Percentiles rank a stretch among this genome's conserved stretches.
Evolutionary conservation across 2,113 vertebrate species (phyloP).

Genomic region (Entelurus aequoreus): DNA sequence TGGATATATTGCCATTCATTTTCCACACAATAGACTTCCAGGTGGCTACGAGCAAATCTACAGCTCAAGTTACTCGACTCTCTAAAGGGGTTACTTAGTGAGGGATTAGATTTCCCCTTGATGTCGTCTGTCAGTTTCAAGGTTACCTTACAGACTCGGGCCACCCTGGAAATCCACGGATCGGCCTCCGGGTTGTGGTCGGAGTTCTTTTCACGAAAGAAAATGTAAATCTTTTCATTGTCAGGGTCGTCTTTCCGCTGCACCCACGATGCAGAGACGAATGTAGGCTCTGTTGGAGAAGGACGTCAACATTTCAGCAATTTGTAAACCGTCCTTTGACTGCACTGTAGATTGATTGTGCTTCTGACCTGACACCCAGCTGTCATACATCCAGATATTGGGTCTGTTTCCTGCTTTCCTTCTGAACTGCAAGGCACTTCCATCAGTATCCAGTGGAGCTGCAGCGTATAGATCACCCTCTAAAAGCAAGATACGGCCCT

Average conservation of each 20-base stretch:
- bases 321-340: not conserved
- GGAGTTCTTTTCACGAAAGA: constrained; percentile 87
- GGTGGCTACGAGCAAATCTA: not conserved
- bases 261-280: constrained; percentile 78
- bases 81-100: not conserved
- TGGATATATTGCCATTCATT: no score
- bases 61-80: not conserved
- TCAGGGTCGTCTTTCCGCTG: constrained; percentile 67
- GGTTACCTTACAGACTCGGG: constrained; percentile 86
- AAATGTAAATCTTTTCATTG: constrained; percentile 87
- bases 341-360: not conserved
- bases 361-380: constrained; percentile 64
- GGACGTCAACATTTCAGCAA: not conserved
- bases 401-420: constrained; percentile 54
- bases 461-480: constrained; percentile 71
- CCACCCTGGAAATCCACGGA: constrained; percentile 82
- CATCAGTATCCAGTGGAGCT: constrained; percentile 59
- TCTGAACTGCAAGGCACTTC: constrained; percentile 65
- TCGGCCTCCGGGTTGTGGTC: constrained; percentile 80
- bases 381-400: constrained; percentile 68
- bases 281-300: constrained; percentile 78
- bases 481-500: constrained; percentile 26
- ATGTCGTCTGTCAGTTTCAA: not conserved
- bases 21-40: not conserved
- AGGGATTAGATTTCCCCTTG: not conserved